Conservation (phyloP, 2,888 invertebrate species). For the Drosophila multiciliata region DNA sequence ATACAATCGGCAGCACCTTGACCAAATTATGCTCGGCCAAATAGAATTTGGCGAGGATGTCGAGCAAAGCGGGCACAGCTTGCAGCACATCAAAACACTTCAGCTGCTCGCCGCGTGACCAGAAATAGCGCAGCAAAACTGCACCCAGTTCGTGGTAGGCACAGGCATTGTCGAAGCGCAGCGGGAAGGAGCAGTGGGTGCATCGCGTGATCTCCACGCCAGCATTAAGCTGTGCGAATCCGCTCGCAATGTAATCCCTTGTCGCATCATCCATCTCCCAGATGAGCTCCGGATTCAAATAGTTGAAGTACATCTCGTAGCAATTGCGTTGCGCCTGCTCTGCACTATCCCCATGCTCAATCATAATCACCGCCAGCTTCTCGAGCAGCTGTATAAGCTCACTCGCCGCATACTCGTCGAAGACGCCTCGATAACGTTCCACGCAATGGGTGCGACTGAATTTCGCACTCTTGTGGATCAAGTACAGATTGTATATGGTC, state of each 20-base stretch:
- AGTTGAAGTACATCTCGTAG: constrained; percentile 85
- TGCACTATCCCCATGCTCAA: constrained; percentile 82
- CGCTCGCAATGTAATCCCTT: constrained; percentile 83
- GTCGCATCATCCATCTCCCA: constrained; percentile 85
- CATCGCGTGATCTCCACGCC: constrained; percentile 80
- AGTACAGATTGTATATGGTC: constrained; percentile 84
- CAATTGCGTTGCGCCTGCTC: constrained; percentile 83
- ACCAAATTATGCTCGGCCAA: constrained; percentile 83
- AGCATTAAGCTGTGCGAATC: constrained; percentile 81
- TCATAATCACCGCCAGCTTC: constrained; percentile 82
- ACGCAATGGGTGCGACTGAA: constrained; percentile 83
- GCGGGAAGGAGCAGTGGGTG: constrained; percentile 83
- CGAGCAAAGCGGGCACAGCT: constrained; percentile 83
- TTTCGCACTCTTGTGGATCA: constrained; percentile 84
- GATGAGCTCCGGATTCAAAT: constrained; percentile 84
- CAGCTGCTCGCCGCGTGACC: constrained; percentile 84
- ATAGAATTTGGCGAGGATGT: constrained; percentile 84
- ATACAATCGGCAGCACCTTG: constrained; percentile 83
- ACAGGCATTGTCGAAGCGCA: constrained; percentile 83
- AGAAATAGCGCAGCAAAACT: constrained; percentile 83
- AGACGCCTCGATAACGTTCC: constrained; percentile 83
- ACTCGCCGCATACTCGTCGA: constrained; percentile 83
- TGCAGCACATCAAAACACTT: constrained; percentile 83
- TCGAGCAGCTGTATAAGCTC: constrained; percentile 82
- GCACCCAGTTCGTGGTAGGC: constrained; percentile 83